Percentiles rank a stretch among this genome's conserved stretches.
Evolutionary conservation across 2,113 vertebrate genomes (phyloP).

Genomic region (Oncorhynchus gorbuscha): DNA sequence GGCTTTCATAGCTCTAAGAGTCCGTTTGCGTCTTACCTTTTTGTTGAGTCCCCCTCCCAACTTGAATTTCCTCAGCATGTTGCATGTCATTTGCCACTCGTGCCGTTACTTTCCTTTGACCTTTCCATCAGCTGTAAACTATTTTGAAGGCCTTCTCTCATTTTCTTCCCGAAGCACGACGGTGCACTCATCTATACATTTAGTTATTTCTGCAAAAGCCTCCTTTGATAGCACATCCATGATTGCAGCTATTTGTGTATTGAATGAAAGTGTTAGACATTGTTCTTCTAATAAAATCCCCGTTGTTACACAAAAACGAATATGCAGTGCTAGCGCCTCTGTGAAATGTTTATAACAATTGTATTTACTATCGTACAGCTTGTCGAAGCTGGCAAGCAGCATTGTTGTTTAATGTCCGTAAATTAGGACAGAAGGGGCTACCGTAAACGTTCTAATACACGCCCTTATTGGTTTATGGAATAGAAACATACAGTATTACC

Average conservation of each 20-base stretch:
- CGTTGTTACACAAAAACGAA: neutral
- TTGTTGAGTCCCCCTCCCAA: neutral
- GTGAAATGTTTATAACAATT: neutral
- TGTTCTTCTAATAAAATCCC: neutral
- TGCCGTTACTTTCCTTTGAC: too few species aligned
- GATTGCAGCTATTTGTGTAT: conserved; percentile 59
- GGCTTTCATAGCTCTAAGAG: too few species aligned
- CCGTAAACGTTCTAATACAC: conserved; percentile 35
- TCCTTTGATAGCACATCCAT: conserved; percentile 66
- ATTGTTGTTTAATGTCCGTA: conserved; percentile 10
- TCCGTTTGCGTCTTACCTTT: neutral
- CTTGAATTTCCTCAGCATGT: conserved; percentile 6
- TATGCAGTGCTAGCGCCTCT: too few species aligned
- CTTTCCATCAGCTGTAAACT: conserved; percentile 46
- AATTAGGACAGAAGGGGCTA: conserved; percentile 13
- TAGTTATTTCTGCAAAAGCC: conserved; percentile 68
- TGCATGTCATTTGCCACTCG: too few species aligned
- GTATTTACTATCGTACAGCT: neutral
- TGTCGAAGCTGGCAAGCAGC: neutral
- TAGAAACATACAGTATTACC: too few species aligned
- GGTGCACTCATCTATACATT: conserved; percentile 58
- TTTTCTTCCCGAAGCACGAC: conserved; percentile 53
- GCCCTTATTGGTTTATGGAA: neutral
- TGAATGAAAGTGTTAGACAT: conserved; percentile 57
- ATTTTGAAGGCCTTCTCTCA: conserved; percentile 60